Conservation (phyloP, 2,797 vertebrate genomes). For the Urosaurus nigricauda region DNA sequence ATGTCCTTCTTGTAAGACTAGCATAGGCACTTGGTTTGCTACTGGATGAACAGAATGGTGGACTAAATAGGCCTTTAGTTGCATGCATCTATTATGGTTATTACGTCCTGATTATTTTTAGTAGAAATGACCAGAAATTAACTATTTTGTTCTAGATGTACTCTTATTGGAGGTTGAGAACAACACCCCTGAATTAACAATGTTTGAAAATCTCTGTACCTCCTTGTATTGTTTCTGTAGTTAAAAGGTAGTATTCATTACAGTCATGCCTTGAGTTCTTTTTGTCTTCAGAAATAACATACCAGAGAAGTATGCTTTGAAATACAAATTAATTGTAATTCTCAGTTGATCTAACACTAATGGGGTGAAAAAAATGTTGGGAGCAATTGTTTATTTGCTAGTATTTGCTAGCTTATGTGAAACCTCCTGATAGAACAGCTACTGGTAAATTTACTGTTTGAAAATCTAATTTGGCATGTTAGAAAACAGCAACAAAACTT, state of each 20-base stretch:
- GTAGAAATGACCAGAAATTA: not conserved
- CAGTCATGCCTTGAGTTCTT: not conserved
- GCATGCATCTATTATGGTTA: not conserved
- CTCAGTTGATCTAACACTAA: not conserved
- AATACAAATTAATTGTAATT: not conserved
- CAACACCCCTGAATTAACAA: no score
- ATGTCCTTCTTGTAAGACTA: not conserved
- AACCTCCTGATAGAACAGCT: not conserved
- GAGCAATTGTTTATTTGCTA: not conserved
- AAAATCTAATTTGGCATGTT: not conserved
- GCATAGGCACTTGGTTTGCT: not conserved
- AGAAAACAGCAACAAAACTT: no score
- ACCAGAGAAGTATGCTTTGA: not conserved
- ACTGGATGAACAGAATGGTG: not conserved
- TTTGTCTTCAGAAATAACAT: not conserved
- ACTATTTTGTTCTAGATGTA: not conserved
- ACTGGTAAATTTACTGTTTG: not conserved
- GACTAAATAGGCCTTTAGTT: not conserved
- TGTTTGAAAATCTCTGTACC: no score
- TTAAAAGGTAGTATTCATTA: not conserved
- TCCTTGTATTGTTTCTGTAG: not conserved
- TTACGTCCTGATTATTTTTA: not conserved
- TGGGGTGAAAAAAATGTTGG: not conserved
- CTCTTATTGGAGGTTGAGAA: not conserved
- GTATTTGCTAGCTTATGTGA: not conserved